Evolutionary conservation across 2,797 vertebrate genomes (phyloP).

Genomic region (Sebastes trivittatus): DNA sequence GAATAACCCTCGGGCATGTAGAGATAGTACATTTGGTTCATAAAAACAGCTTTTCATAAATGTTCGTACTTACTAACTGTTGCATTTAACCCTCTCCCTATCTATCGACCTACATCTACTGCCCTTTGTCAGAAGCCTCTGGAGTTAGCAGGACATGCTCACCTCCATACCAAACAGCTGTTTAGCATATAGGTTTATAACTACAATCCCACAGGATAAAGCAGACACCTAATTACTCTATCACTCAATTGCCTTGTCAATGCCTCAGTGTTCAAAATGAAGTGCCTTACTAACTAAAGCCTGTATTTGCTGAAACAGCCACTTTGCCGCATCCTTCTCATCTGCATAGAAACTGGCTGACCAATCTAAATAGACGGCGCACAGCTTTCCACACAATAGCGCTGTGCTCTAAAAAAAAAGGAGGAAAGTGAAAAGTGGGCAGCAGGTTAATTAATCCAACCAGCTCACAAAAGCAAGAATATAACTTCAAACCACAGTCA

Average conservation of each 20-base stretch:
- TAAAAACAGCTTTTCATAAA: neutral
- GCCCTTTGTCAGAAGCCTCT: constrained; percentile 7
- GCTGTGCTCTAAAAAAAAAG: constrained; percentile 12
- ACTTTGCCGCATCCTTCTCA: constrained; percentile 43
- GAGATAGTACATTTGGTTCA: neutral
- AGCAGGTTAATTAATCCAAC: constrained; percentile 62
- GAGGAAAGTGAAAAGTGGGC: constrained; percentile 23
- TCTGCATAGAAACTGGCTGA: constrained; percentile 61
- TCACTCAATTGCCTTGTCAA: constrained; percentile 66
- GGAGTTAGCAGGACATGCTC: constrained; percentile 2
- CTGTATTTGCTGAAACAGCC: constrained; percentile 8
- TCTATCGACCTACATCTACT: neutral
- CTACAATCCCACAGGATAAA: constrained; percentile 55
- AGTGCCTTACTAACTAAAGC: constrained; percentile 28
- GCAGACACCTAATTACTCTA: constrained; percentile 62
- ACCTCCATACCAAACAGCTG: constrained; percentile 57
- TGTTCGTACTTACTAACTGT: neutral
- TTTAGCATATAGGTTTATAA: constrained; percentile 67
- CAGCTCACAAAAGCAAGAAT: constrained; percentile 35
- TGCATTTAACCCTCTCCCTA: neutral
- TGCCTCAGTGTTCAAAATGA: constrained; percentile 41
- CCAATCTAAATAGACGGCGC: constrained; percentile 40
- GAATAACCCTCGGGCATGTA: neutral
- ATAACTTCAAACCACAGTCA: constrained; percentile 28
- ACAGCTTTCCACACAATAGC: constrained; percentile 44